Evolutionary conservation across 2,888 invertebrate genomes (phyloP), one percentile per base, ranked within the genome.

Genomic region (Melieria crassipennis): DNA sequence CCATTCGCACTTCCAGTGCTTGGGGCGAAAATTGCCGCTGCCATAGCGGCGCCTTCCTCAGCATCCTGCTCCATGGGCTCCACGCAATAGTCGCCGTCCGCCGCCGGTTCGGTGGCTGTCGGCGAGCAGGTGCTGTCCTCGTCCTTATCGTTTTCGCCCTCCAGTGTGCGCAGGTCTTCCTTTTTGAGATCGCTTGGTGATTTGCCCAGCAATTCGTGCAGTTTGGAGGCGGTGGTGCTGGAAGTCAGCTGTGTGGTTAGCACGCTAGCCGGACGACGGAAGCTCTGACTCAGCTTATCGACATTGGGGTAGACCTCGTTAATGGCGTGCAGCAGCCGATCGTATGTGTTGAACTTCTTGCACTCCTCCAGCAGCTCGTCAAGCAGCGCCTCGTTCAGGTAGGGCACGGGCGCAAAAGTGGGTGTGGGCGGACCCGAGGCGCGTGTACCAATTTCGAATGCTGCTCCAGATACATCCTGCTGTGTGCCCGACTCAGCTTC

Each of bases 121-220:
- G 65, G 4, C 60, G 42, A 11, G 30, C 75, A 76, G 9, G 77
- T 89, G 79, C 93, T 91, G 81, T 96, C 96, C 79, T 93, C 92
- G 82, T 96, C 96, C 87, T 96, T 96, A 79, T 97, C 96, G 76
- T 92, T 90, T 83, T 96, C 96, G 66, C 91, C 92, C 83, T 93
- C 93, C 71, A 93, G 86, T 7, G 91, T 89, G 67, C 92, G 87
- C n/a, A 92, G 88, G 75, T 92, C 91, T 86, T 94, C 93, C 82
- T 93, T 93, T 79, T 91, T 91, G 2, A 91, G 85, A 75, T 89
- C 88, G 78, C 81, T 88, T n/a, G 88, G 88, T 10, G 89, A 88
- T 79, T 88, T 88, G 60, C 89, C 87, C 30, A 90, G 86, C 74
- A 89, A 85, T 52, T 88, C 89, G 72, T 88, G 88, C 11, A 89